Conservation (phyloP, 2,888 invertebrate species). For the Oxycera nigricornis region DNA sequence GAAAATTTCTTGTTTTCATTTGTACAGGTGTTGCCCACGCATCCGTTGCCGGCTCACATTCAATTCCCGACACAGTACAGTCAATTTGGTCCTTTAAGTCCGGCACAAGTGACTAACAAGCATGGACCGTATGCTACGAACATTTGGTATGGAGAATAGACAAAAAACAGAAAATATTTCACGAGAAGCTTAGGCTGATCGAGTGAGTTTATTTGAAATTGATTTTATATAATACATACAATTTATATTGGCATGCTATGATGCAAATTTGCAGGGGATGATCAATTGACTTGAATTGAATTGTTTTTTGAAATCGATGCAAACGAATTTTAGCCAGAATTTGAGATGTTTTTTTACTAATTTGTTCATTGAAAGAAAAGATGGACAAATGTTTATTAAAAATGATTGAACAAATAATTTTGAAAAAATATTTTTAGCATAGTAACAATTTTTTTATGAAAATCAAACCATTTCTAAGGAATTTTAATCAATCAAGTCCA, state of each 20-base stretch:
- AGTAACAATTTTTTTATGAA: too few relatives aligned
- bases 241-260: background rate
- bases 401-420: too few relatives aligned
- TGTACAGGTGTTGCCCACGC: conserved; percentile 69
- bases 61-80: conserved; percentile 75
- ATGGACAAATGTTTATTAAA: too few relatives aligned
- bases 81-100: conserved; percentile 63
- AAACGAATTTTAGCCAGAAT: too few relatives aligned
- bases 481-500: too few relatives aligned
- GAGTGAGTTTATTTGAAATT: conserved; percentile 29
- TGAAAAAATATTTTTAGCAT: too few relatives aligned
- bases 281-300: too few relatives aligned
- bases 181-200: conserved; percentile 6
- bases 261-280: background rate
- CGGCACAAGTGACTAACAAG: conserved; percentile 62
- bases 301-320: too few relatives aligned
- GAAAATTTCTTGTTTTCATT: conserved; percentile 65
- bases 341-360: too few relatives aligned
- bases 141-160: conserved; percentile 63
- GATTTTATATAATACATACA: background rate
- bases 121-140: conserved; percentile 62
- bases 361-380: too few relatives aligned
- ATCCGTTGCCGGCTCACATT: conserved; percentile 83
- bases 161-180: conserved; percentile 42
- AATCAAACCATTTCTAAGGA: too few relatives aligned